Evolutionary conservation across 2,797 vertebrate genomes (phyloP).

Genomic region (Aplochiton taeniatus): DNA sequence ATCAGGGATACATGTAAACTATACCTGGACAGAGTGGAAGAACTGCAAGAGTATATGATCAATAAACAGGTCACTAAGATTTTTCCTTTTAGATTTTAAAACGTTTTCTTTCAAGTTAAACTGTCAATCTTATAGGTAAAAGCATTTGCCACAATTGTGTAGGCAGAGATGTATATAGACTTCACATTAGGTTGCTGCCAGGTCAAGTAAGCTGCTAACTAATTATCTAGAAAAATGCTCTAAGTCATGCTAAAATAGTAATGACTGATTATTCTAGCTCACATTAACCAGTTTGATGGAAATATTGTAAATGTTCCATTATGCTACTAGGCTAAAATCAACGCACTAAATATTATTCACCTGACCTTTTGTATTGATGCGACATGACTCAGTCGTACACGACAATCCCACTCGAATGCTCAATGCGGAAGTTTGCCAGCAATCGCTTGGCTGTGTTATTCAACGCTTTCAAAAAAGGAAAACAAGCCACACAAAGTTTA

Average conservation of each 20-base stretch:
- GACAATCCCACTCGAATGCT: slow-evolving; percentile 56
- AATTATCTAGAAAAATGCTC: too few species aligned
- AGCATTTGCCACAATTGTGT: background rate
- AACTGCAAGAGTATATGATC: slow-evolving; percentile 68
- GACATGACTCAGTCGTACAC: slow-evolving; percentile 1
- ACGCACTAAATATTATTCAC: too few species aligned
- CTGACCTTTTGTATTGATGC: too few species aligned
- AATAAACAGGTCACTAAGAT: slow-evolving; percentile 73
- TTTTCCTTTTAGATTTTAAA: background rate
- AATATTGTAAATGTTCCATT: too few species aligned
- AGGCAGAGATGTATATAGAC: background rate
- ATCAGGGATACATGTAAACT: slow-evolving; percentile 79
- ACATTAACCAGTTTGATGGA: too few species aligned
- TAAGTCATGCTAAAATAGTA: too few species aligned
- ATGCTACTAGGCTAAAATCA: too few species aligned
- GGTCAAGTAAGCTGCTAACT: too few species aligned
- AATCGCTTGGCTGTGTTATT: slow-evolving; percentile 40
- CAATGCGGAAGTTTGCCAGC: slow-evolving; percentile 77
- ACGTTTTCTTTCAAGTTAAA: background rate
- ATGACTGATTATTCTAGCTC: too few species aligned
- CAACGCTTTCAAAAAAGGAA: slow-evolving; percentile 57
- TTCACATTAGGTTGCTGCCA: too few species aligned
- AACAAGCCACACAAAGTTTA: slow-evolving; percentile 40
- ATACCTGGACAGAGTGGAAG: slow-evolving; percentile 80
- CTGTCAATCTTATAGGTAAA: background rate